A percentile compares a stretch with the other conserved stretches of the same genome.
These are phyloP conservation scores for Drosophila suboccidentalis DNA, from an alignment of 2,888 invertebrate genomes.

Conservation along the genomic window DNA sequence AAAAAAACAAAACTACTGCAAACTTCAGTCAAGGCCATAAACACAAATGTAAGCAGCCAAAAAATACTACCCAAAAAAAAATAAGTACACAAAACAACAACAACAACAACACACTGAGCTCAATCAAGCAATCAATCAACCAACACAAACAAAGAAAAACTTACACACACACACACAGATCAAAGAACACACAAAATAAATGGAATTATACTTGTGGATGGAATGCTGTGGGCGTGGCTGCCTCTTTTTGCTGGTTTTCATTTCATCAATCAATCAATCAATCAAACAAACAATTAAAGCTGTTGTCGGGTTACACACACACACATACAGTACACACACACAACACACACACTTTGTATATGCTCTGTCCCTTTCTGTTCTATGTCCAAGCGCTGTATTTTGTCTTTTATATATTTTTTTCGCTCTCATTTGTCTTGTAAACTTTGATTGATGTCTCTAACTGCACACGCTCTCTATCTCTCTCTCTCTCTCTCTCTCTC, in stretches of 20 bases:
- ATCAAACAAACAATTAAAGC: constrained; percentile 24
- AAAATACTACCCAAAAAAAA: constrained; percentile 34
- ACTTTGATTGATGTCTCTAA: constrained; percentile 36
- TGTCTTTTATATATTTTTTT: constrained; percentile 29
- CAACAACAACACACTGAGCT: constrained; percentile 49
- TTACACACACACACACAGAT: constrained; percentile 1
- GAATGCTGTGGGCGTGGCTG: constrained; percentile 45
- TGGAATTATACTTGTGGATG: constrained; percentile 3
- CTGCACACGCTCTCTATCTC: constrained; percentile 18
- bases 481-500: constrained; percentile 22
- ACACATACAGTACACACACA: constrained; percentile 27
- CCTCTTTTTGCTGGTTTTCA: constrained; percentile 56
- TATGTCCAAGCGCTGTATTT: constrained; percentile 18
- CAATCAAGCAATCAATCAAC: constrained; percentile 60
- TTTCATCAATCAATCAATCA: constrained; percentile 47
- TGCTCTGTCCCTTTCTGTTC: constrained; percentile 18
- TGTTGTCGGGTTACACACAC: constrained; percentile 48
- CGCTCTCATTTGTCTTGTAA: constrained; percentile 39
- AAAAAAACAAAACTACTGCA: constrained; percentile 23
- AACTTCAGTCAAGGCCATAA: constrained; percentile 64
- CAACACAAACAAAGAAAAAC: constrained; percentile 25
- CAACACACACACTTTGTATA: constrained; percentile 17
- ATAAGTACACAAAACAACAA: constrained; percentile 33
- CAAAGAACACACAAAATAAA: constrained; percentile 2
- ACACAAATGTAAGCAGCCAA: constrained; percentile 75